Evolutionary conservation across 2,888 invertebrate genomes (phyloP), one percentile per base, ranked within the genome.

Genomic region (Dione vanillae): DNA sequence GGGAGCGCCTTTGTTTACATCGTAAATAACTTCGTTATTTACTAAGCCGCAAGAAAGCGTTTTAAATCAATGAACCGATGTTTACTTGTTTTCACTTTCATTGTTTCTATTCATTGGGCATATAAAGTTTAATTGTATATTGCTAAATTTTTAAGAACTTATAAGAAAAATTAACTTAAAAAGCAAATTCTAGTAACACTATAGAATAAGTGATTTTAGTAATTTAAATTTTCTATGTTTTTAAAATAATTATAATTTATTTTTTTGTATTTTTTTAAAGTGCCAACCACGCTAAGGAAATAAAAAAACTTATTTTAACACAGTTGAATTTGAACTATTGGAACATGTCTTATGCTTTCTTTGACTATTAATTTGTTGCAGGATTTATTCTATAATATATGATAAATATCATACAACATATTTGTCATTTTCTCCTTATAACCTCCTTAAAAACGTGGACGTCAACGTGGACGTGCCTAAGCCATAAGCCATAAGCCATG

Each of bases 1-100:
- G 61, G 69, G 69, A 66, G 72, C 66, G 69, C 43, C 69, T 72
- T 58, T 69, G 62, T 72, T 72, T 72, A 62, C 56, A 41, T 72
- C 67, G 61, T 67, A 61, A 67, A 67, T 61, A 37, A 59, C 41
- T 51, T 61, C 27, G 27, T 52, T 61, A 27, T 61, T 61, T 67
- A 19, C 10, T 59, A 61, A 51, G 51, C 49, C 11, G 35, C 51
- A 67, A 67, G 67, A 67, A 67, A 67, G 67, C 61, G 52, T 49
- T 43, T 67, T 61, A 51, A 61, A 61, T 67, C 43, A 43, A 59
- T 52, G n/a, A 67, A 43, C 47, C 54, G 45, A 49, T 65, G 35
- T 59, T 43, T 51, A 37, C 27, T 14, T 27, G 12, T 61, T 67
- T 67, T 67, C 52, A 67, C 67, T 67, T 67, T 67, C 59, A 10